Percentiles rank a stretch among this genome's conserved stretches.
Conservation (phyloP, 2,888 invertebrate species). For the Drosophila limbata region DNA sequence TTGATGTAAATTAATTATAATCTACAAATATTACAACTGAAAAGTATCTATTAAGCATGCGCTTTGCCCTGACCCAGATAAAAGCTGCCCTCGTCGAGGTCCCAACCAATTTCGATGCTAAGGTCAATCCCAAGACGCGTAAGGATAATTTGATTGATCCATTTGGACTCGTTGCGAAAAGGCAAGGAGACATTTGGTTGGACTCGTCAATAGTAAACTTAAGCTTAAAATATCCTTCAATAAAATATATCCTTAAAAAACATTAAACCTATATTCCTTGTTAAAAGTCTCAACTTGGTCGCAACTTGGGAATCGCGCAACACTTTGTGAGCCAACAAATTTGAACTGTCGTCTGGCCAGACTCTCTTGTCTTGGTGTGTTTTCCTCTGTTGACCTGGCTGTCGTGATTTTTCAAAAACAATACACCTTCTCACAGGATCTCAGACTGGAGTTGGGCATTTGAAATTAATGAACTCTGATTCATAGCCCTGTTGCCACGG, state of each 20-base stretch:
- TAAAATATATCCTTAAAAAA: neutral
- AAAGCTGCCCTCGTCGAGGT: no score
- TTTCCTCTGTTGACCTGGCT: neutral
- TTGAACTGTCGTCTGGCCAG: slow-evolving; percentile 48
- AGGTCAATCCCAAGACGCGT: no score
- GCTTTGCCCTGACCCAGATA: no score
- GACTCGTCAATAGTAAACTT: neutral
- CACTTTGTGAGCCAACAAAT: slow-evolving; percentile 49
- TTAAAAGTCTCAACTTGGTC: neutral
- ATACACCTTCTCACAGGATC: slow-evolving; percentile 21
- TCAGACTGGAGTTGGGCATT: slow-evolving; percentile 49
- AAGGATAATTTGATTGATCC: no score
- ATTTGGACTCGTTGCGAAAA: neutral
- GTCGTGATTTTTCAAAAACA: slow-evolving; percentile 23
- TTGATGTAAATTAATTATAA: no score
- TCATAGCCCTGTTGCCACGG: slow-evolving; percentile 33
- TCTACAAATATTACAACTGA: no score
- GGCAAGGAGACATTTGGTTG: slow-evolving; percentile 9
- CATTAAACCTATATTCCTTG: neutral
- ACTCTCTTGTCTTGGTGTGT: slow-evolving; percentile 4
- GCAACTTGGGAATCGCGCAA: slow-evolving; percentile 8
- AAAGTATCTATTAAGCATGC: no score
- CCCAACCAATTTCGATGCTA: no score
- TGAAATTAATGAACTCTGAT: slow-evolving; percentile 77
- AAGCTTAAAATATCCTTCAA: neutral